phyloP scores from a whole-genome alignment of 2,797 vertebrate genomes.

The Mormyrus proboscirostris region DNA sequence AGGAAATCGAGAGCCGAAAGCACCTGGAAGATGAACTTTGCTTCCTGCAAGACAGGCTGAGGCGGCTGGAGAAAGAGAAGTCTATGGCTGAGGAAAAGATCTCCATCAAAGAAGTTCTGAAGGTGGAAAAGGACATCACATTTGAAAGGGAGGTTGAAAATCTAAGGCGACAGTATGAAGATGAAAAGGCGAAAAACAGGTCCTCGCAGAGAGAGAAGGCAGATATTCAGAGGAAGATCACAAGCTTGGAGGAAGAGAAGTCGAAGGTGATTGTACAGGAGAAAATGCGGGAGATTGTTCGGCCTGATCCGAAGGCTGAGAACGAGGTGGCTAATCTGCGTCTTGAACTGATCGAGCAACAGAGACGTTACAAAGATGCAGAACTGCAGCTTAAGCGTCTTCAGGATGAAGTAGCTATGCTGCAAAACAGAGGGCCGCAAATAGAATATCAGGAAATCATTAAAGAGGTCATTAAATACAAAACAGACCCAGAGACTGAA shows the following conservation, averaged over 20 bases:
- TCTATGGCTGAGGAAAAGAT: constrained; percentile 89
- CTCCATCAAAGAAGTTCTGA: constrained; percentile 89
- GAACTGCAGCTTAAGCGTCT: constrained; percentile 76
- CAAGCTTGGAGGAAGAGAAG: constrained; percentile 81
- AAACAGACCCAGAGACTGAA: constrained; percentile 84
- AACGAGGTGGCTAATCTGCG: constrained; percentile 87
- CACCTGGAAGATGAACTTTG: constrained; percentile 81
- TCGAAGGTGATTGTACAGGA: constrained; percentile 85
- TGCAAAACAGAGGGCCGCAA: constrained; percentile 78
- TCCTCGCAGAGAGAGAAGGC: constrained; percentile 71
- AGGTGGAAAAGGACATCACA: constrained; percentile 82
- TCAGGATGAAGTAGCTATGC: constrained; percentile 69
- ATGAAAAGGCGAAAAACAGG: constrained; percentile 75
- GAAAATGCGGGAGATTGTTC: constrained; percentile 88
- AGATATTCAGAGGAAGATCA: constrained; percentile 80
- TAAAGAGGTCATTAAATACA: constrained; percentile 95
- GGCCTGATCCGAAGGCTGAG: constrained; percentile 92
- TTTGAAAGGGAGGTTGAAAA: constrained; percentile 81
- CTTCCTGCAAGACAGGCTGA: constrained; percentile 82
- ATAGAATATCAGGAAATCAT: constrained; percentile 87
- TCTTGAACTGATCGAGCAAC: constrained; percentile 85
- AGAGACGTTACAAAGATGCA: constrained; percentile 71
- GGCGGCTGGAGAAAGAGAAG: constrained; percentile 82
- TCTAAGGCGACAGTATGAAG: constrained; percentile 76
- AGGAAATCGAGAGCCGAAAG: constrained; percentile 62